phyloP scores from a whole-genome alignment of 2,113 vertebrate species.

The Collichthys lucidus region DNA sequence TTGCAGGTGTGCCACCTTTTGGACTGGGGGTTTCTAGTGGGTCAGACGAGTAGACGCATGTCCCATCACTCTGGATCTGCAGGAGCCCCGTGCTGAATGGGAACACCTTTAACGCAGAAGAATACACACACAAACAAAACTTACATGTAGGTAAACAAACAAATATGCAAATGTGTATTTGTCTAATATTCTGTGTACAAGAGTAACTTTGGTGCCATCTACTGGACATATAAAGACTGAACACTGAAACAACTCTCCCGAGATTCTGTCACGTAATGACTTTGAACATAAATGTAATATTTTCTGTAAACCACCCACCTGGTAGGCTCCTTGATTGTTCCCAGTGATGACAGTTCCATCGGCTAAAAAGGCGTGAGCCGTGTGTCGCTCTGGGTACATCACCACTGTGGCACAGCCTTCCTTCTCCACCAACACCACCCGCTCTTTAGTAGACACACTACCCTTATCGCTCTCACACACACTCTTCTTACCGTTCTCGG shows the following conservation, averaged over 20 bases:
- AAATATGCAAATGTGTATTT: neutral
- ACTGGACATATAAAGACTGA: neutral
- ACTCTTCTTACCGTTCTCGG: neutral
- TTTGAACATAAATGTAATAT: neutral
- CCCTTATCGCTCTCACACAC: constrained; percentile 36
- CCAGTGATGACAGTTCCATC: constrained; percentile 90
- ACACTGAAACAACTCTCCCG: too few relatives aligned
- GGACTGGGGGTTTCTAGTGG: constrained; percentile 33
- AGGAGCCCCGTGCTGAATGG: constrained; percentile 85
- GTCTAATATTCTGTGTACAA: neutral
- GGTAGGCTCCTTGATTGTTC: constrained; percentile 86
- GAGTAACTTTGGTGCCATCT: neutral
- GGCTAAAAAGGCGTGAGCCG: constrained; percentile 85
- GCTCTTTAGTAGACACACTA: constrained; percentile 72
- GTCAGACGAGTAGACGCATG: constrained; percentile 85
- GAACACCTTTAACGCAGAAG: constrained; percentile 67
- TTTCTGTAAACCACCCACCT: constrained; percentile 82
- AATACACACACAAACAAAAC: constrained; percentile 12
- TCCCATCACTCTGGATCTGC: constrained; percentile 86
- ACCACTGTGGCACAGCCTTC: constrained; percentile 87
- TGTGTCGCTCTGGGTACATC: constrained; percentile 85
- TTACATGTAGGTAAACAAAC: neutral
- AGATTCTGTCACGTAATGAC: neutral
- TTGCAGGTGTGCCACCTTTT: constrained; percentile 54
- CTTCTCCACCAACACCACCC: constrained; percentile 86